Conservation (phyloP, 2,113 vertebrate species). For the Nerophis lumbriciformis region DNA sequence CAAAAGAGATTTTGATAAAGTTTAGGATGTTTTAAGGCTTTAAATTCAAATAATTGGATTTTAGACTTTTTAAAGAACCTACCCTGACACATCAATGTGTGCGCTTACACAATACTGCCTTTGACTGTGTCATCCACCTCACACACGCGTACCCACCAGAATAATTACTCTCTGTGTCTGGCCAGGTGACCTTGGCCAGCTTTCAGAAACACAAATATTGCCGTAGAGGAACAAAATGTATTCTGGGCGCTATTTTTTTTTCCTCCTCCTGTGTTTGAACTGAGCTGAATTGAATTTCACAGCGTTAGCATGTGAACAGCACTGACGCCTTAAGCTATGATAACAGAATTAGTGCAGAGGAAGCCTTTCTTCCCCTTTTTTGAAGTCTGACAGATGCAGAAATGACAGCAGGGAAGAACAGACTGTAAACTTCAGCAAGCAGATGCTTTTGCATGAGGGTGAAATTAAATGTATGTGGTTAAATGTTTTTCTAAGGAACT, state of each 20-base stretch:
- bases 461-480: slow-evolving; percentile 49
- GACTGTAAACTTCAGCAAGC: slow-evolving; percentile 43
- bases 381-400: slow-evolving; percentile 46
- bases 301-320: slow-evolving; percentile 60
- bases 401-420: slow-evolving; percentile 51
- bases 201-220: slow-evolving; percentile 73
- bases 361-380: slow-evolving; percentile 58
- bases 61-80: too few relatives aligned
- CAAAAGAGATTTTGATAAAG: too few relatives aligned
- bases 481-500: slow-evolving; percentile 41
- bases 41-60: too few relatives aligned
- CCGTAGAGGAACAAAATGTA: slow-evolving; percentile 72
- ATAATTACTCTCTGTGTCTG: slow-evolving; percentile 71
- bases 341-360: slow-evolving; percentile 69
- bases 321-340: slow-evolving; percentile 65
- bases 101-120: slow-evolving; percentile 70
- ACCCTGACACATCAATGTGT: slow-evolving; percentile 55
- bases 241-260: slow-evolving; percentile 42
- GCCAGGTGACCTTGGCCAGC: slow-evolving; percentile 67
- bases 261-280: slow-evolving; percentile 58
- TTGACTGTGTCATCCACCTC: slow-evolving; percentile 67
- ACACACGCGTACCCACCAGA: slow-evolving; percentile 62
- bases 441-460: slow-evolving; percentile 47
- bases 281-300: slow-evolving; percentile 68
- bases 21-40: too few relatives aligned